Base-by-base conservation (phyloP, 2,113 vertebrate species). In the Eurypyga helias region DNA sequence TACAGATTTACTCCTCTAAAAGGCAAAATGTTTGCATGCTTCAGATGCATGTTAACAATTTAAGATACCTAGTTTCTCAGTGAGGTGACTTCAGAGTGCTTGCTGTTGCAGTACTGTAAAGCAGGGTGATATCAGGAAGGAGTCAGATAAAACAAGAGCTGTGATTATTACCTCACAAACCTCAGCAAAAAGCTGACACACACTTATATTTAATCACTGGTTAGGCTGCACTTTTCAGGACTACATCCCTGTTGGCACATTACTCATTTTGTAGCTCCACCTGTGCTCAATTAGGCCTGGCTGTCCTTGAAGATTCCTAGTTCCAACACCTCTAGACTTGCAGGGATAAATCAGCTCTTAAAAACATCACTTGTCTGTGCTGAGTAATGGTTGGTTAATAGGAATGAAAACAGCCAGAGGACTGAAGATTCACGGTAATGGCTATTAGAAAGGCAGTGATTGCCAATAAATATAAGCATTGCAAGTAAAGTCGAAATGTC, bases 221-320 rank as follows among this genome's bases (percentile, higher is more conserved):
- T 43, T 61, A 89, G 65, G 55, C 13, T 91, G 43, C 57, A 79
- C 66, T 94, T 84, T 93, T 76, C 43, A 69, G 45, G 36, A 26
- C 84, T 91, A 25, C 26, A 17, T 72, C 57, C 28, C 29, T 73
- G 11, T 64, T 83, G 67, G 23, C 75, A 33, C 72, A 61, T 95
- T 93, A 83, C 71, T 94, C 67, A 88, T 89, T 86, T 89, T 93
- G 65, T 64, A 72, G 75, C 70, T 93, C 78, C n/a, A 90, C 76
- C 76, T 81, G 69, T 33, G 34, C 67, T 83, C 60, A 83, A 8
- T 88, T 62, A 88, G 49, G 48, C 67, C 26, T 64, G 38, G 13
- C 33, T 92, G 79, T 78, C 96, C 96, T 96, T 94, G 93, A 86
- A 78, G 55, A 60, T 62, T 78, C 14, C 29, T 25, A 41, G 43